phyloP scores from a whole-genome alignment of 2,888 invertebrate species.

The Lumbricus terrestris region DNA sequence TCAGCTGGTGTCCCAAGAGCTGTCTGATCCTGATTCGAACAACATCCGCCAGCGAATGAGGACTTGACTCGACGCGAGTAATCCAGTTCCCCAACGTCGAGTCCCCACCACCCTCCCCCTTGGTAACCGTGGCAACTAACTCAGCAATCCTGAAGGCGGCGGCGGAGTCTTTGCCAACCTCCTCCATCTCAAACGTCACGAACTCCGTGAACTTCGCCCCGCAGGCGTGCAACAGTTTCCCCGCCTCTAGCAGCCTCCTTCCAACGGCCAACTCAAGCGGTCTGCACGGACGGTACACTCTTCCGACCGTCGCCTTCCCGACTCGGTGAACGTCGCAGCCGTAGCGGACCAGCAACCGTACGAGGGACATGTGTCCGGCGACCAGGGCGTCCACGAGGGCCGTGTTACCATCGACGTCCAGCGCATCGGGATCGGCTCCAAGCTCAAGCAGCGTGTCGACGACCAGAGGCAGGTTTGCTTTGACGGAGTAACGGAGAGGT shows the following conservation, averaged over 20 bases:
- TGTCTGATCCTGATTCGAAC: neutral
- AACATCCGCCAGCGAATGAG: neutral
- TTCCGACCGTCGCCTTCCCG: slow-evolving; percentile 23
- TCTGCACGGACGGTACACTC: neutral
- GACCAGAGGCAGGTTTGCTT: slow-evolving; percentile 17
- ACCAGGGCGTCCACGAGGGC: slow-evolving; percentile 40
- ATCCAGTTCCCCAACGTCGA: neutral
- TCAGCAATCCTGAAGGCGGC: neutral
- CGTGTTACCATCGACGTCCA: slow-evolving; percentile 39
- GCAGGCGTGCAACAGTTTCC: slow-evolving; percentile 18
- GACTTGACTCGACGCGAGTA: neutral
- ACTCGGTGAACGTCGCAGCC: slow-evolving; percentile 41
- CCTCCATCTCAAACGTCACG: neutral
- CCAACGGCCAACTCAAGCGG: slow-evolving; percentile 21
- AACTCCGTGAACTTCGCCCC: neutral
- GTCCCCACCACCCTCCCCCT: neutral
- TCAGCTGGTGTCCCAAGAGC: neutral
- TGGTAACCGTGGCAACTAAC: neutral
- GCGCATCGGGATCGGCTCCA: slow-evolving; percentile 30
- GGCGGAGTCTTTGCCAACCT: neutral
- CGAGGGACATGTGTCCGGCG: slow-evolving; percentile 37
- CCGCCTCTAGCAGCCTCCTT: neutral
- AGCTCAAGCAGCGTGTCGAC: slow-evolving; percentile 28
- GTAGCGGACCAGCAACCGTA: slow-evolving; percentile 38
- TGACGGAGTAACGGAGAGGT: slow-evolving; percentile 27